Base-by-base conservation (phyloP, 2,797 vertebrate species). In the Potorous gilbertii region DNA sequence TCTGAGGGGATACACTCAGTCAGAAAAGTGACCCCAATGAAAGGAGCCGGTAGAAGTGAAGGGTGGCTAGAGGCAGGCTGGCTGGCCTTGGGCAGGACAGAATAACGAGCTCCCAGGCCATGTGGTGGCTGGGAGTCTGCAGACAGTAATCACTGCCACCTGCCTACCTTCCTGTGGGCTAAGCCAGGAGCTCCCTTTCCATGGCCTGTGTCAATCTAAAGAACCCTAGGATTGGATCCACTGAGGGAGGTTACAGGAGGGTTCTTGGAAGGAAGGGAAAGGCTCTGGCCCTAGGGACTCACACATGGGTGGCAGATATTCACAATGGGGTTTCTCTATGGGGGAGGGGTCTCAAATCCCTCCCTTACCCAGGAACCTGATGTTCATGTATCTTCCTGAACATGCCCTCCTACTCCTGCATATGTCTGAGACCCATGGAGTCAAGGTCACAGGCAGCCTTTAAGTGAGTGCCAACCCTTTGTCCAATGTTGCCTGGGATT, bases 401-500 rank as follows among this genome's bases (percentile, higher is more conserved):
- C 90, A n/a, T 62, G 87, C 90, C 91, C 4, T 66, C 46, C 46
- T 52, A 0, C 18, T 24, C 21, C 8, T 8, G 2, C 0, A 0
- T 55, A 92, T 93, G 62, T 92, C 93, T 90, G 59, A 40, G 87
- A 52, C 50, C 46, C 90, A 27, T 62, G 46, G 90, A 55, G 62
- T 57, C 1, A 14, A 28, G 56, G 28, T 55, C 27, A 10, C 9
- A 29, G 56, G 29, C 57, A 59, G 29, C 29, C 28, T 59, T 11
- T 11, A 3, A 59, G 3, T n/a, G 34, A n/a, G 62, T 21, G 5
- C 62, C 34, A 40, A 1, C 14, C 62, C 66, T 81, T 9, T 40
- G n/a, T n/a, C n/a, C 66, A 5, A 1, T 16, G 34, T 16, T 18
- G 62, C 62, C 34, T 14, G 16, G 62, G 14, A 66, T 5, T 66